Base-by-base conservation (phyloP, 2,113 vertebrate genomes). In the Chitala chitala region DNA sequence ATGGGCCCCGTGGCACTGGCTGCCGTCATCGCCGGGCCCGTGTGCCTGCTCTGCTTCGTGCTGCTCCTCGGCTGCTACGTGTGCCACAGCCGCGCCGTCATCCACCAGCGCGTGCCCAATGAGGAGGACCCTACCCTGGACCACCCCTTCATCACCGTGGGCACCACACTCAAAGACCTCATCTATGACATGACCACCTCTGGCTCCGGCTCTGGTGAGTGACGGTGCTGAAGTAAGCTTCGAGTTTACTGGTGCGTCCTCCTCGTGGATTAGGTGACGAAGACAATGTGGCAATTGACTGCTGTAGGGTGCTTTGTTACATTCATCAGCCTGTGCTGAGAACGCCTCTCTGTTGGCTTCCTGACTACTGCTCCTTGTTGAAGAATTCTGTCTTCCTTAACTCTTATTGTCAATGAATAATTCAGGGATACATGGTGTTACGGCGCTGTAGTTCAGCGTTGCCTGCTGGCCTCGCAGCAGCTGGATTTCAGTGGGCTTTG, bases 141-240 rank as follows among this genome's bases (percentile, higher is more conserved):
- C 84, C 95, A 95, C 36, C 97, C 96, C 55, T 99, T 98, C 78
- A 96, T 99, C 83, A 95, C 93, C 0, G 95, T 96, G 55, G 96
- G 97, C 56, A 95, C 96, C 54, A 99, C 97, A 0, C 89, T 99
- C 70, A 98, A 98, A 86, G 95, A 99, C 86, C 91, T 99, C 75
- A 99, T 99, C 89, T 99, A 98, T 31, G 96, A 99, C 85, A 96
- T 98, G 95, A 99, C 96, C 76, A 98, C 97, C 36, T 98, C 96
- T 0, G 96, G 96, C 33, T 99, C 96, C 72, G 97, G 96, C 56
- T 98, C 96, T 88, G 95, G 96, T 98, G 70, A 0, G 56, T 22
- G 6, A 3, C 46, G 31, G 17, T 54, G 12, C 51, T 54, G 51
- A n/a, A n/a, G n/a, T n/a, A n/a, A n/a, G n/a, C n/a, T n/a, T n/a